Evolutionary conservation across 2,797 vertebrate genomes (phyloP), one percentile per base, ranked within the genome.

Genomic region (Protonibea diacanthus): DNA sequence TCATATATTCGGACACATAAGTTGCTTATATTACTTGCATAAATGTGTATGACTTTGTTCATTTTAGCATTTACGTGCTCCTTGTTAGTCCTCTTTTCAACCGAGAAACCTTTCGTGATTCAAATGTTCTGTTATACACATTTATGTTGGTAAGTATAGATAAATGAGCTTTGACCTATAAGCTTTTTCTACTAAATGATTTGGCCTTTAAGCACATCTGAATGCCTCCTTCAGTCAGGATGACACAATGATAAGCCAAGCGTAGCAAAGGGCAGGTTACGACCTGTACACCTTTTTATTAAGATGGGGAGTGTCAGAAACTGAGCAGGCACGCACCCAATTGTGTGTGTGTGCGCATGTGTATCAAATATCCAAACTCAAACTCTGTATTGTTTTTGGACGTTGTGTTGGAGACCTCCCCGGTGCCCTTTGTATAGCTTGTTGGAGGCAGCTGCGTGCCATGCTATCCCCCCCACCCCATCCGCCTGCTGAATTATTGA

Each of bases 401-500:
- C 25, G 6, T 55, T 81, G 40, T 67, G 52, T 76, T 81, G n/a
- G 69, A 79, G 80, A 82, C 86, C 71, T 82, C 71, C 81, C 76
- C 25, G 12, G 17, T 82, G 78, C 61, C 77, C 81, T 83, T 88
- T 92, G 81, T 90, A 63, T 76, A 77, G 75, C 44, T 72, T 81
- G 38, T 72, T 58, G n/a, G 58, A 75, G 71, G 57, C 91, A 91
- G 88, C 83, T 91, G 87, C 51, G 51, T 81, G 84, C 85, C 78
- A 53, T 72, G 60, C 69, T 38, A 38, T 29, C 29, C 29, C 29
- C 33, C 29, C 29, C 29, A 29, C 29, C 29, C 33, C 8, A 38
- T 81, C 65, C 83, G 64, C 67, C 73, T 89, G 80, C 62, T 95
- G 79, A 94, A 94, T 95, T 91, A 95, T 95, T 94, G 29, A 94